Percentiles rank a stretch among this genome's conserved stretches.
Conservation (phyloP, 23 tunicate species). For the Trididemnum miniatum region DNA sequence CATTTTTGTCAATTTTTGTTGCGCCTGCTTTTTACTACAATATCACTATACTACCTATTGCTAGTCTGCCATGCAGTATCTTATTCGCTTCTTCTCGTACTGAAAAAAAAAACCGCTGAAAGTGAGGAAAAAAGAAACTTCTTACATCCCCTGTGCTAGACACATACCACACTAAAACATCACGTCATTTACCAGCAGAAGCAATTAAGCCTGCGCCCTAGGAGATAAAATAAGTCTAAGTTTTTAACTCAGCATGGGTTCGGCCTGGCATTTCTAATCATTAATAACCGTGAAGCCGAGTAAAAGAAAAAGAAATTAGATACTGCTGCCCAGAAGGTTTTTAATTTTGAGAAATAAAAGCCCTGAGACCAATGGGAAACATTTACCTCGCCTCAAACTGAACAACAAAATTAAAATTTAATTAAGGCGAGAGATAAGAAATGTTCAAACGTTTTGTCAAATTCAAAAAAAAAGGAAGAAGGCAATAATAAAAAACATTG, state of each 20-base stretch:
- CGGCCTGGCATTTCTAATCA: slow-evolving; percentile 1
- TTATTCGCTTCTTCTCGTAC: no score
- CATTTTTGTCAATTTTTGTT: no score
- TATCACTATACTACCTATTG: no score
- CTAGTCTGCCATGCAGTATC: no score
- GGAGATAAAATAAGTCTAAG: background rate
- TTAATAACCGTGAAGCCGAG: background rate
- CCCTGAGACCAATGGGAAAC: background rate
- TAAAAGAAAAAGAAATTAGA: slow-evolving; percentile 8
- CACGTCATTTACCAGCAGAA: background rate
- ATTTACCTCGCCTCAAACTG: background rate
- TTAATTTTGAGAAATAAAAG: background rate
- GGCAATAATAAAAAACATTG: background rate
- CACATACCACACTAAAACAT: background rate
- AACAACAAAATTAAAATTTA: background rate
- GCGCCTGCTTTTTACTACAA: no score
- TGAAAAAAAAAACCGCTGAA: no score
- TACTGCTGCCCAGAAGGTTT: background rate
- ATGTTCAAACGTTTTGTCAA: background rate
- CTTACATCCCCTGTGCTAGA: no score
- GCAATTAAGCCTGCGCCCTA: background rate
- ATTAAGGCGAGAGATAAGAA: background rate
- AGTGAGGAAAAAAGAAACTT: no score
- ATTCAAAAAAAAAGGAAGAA: background rate
- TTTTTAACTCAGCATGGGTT: background rate